Evolutionary conservation across 2,113 vertebrate species (phyloP).

Genomic region (Malaclemys terrapin): DNA sequence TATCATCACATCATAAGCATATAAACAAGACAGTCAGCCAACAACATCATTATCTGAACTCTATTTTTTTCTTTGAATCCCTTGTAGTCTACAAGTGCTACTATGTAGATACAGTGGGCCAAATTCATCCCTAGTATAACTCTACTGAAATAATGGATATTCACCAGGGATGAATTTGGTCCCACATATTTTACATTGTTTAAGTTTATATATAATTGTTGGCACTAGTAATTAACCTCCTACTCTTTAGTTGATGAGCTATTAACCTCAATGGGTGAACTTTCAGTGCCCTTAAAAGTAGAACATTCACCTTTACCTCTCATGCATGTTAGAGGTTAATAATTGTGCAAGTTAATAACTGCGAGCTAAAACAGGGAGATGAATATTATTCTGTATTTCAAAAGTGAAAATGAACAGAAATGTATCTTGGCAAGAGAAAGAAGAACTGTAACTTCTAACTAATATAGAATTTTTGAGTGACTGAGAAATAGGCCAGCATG

Average conservation of each 20-base stretch:
- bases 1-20: slow-evolving; percentile 17
- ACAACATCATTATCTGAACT: slow-evolving; percentile 42
- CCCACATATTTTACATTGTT: slow-evolving; percentile 14
- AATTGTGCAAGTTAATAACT: slow-evolving; percentile 37
- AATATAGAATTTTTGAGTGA: neutral
- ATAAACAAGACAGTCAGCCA: slow-evolving; percentile 35
- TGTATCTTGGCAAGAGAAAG: neutral
- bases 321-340: slow-evolving; percentile 30
- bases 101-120: neutral
- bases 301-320: slow-evolving; percentile 35
- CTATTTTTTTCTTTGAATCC: slow-evolving; percentile 16
- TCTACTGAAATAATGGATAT: slow-evolving; percentile 15
- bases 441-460: neutral
- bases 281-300: slow-evolving; percentile 37
- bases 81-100: slow-evolving; percentile 8
- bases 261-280: slow-evolving; percentile 46
- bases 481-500: neutral
- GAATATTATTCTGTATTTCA: slow-evolving; percentile 7
- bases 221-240: slow-evolving; percentile 15
- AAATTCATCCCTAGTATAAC: slow-evolving; percentile 11
- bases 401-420: neutral
- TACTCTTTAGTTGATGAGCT: slow-evolving; percentile 46
- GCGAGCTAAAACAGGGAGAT: neutral
- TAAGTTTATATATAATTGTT: slow-evolving; percentile 32
- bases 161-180: slow-evolving; percentile 32